Conservation (phyloP, 2,797 vertebrate species). For the Columba guinea region DNA sequence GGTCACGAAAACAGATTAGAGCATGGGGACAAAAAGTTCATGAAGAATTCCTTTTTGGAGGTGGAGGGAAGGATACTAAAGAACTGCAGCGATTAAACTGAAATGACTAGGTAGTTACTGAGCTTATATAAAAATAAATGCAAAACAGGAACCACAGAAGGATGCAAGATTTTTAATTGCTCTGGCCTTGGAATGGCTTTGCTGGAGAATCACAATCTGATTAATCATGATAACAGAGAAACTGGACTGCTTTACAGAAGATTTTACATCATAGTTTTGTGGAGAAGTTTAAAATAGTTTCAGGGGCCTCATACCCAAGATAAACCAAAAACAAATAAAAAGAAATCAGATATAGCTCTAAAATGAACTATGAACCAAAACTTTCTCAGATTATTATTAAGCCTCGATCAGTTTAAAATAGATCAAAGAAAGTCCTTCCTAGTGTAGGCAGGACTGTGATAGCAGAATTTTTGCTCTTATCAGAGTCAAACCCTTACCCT, state of each 20-base stretch:
- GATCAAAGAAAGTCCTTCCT: conserved; percentile 36
- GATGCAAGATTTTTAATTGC: conserved; percentile 29
- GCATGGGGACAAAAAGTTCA: conserved; percentile 33
- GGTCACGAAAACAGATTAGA: conserved; percentile 54
- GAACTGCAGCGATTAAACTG: not conserved
- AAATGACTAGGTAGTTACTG: conserved; percentile 2
- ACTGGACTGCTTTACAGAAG: conserved; percentile 3
- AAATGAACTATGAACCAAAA: conserved; percentile 33
- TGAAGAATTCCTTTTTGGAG: not conserved
- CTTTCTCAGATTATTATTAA: conserved; percentile 28
- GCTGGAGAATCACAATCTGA: not conserved
- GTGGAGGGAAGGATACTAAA: not conserved
- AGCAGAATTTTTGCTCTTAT: not conserved
- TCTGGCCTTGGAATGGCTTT: conserved; percentile 19
- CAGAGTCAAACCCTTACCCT: conserved; percentile 11
- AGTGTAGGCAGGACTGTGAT: not conserved
- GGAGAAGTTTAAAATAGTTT: conserved; percentile 37
- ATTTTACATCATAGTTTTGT: not conserved
- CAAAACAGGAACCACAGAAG: conserved; percentile 12
- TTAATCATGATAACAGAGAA: conserved; percentile 22
- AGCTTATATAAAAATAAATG: conserved; percentile 27
- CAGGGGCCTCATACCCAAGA: not conserved
- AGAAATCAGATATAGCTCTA: conserved; percentile 30
- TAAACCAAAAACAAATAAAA: conserved; percentile 44
- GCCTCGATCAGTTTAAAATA: conserved; percentile 37